Conservation (phyloP, 92 coral and sea anemone genomes). For the Plumapathes pennacea region DNA sequence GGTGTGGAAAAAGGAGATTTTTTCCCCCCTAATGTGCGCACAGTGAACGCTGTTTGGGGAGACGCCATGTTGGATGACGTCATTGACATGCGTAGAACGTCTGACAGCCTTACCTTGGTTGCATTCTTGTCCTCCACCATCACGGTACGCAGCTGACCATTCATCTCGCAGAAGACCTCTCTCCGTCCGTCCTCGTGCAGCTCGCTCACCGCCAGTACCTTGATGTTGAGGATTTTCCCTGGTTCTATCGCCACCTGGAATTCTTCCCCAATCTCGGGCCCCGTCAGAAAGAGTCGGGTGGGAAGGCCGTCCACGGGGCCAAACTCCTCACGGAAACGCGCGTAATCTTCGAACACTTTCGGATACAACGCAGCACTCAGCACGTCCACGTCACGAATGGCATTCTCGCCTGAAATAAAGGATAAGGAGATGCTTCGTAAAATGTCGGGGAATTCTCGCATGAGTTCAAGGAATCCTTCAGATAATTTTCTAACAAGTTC, state of each 20-base stretch:
- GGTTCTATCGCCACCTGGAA: constrained; percentile 89
- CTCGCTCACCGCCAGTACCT: constrained; percentile 88
- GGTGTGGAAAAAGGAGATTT: too few species aligned
- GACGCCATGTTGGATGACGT: too few species aligned
- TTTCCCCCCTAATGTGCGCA: too few species aligned
- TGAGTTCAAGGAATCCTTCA: too few species aligned
- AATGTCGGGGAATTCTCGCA: too few species aligned
- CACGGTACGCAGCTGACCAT: constrained; percentile 92
- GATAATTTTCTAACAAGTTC: too few species aligned
- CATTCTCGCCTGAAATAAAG: constrained; percentile 59
- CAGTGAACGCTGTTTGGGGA: too few species aligned
- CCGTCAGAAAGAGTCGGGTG: constrained; percentile 89
- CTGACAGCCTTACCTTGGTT: constrained; percentile 78
- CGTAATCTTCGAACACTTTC: constrained; percentile 86
- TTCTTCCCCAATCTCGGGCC: constrained; percentile 98
- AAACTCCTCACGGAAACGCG: constrained; percentile 84
- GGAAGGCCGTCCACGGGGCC: constrained; percentile 94
- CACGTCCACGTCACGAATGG: constrained; percentile 85
- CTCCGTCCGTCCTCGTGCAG: constrained; percentile 83
- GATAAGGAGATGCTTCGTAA: too few species aligned
- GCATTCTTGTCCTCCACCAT: constrained; percentile 88
- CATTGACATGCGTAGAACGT: too few species aligned
- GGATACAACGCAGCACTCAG: constrained; percentile 95
- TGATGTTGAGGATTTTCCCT: constrained; percentile 84
- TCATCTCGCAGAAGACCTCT: constrained; percentile 99